phyloP scores from a whole-genome alignment of 2,113 vertebrate genomes.

The Ceuthmochares aereus region DNA sequence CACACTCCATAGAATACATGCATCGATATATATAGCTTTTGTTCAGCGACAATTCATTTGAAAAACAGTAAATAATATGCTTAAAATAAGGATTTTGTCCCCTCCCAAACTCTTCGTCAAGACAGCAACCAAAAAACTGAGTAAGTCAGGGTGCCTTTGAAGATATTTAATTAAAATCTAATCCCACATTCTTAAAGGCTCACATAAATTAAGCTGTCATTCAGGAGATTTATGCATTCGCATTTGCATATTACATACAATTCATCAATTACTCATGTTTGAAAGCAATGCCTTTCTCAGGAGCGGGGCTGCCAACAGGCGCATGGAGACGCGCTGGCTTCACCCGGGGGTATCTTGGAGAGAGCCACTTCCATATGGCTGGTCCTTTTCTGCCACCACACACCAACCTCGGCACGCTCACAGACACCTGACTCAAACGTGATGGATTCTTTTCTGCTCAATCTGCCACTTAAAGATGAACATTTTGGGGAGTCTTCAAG shows the following conservation, averaged over 20 bases:
- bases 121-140: conserved; percentile 72
- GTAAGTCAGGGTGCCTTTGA: conserved; percentile 88
- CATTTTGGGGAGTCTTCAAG: not conserved
- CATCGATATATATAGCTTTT: not conserved
- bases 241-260: conserved; percentile 89
- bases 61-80: conserved; percentile 24
- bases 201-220: conserved; percentile 91
- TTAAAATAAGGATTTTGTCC: conserved; percentile 46
- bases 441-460: not conserved
- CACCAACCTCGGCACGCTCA: not conserved
- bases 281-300: conserved; percentile 81
- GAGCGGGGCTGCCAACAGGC: conserved; percentile 75
- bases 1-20: not conserved
- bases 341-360: conserved; percentile 65
- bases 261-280: conserved; percentile 87
- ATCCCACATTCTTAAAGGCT: conserved; percentile 90
- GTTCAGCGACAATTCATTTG: not conserved
- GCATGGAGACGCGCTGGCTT: conserved; percentile 13
- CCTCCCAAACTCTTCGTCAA: conserved; percentile 40
- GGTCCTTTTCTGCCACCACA: not conserved
- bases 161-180: conserved; percentile 94
- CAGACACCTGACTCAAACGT: not conserved
- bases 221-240: conserved; percentile 88
- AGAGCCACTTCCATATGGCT: conserved; percentile 78
- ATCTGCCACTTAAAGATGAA: not conserved